Percentiles rank a stretch among this genome's conserved stretches.
Conservation (phyloP, 2,888 invertebrate genomes). For the Eupithecia subumbrata region DNA sequence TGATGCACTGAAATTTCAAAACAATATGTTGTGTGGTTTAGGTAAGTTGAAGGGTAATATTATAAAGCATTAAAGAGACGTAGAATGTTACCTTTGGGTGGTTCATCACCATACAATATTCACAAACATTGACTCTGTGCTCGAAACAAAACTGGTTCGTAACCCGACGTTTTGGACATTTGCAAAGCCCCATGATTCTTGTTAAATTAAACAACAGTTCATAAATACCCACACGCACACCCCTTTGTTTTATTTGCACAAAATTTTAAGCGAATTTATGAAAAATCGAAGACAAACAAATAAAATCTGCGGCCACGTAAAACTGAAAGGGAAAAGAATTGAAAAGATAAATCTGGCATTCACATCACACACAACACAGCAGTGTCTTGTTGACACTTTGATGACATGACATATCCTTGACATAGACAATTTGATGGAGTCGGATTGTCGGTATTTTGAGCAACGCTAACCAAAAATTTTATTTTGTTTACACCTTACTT, state of each 20-base stretch:
- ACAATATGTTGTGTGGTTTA: not conserved
- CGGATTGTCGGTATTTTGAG: not conserved
- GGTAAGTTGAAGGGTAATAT: not conserved
- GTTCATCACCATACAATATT: constrained; percentile 98
- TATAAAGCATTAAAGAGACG: not conserved
- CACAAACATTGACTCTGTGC: constrained; percentile 99
- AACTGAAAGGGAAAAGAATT: constrained; percentile 32
- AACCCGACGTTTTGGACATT: constrained; percentile 98
- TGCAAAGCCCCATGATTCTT: constrained; percentile 94
- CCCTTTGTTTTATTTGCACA: not conserved
- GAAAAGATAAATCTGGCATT: too few relatives aligned
- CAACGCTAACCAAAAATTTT: too few relatives aligned
- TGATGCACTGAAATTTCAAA: constrained; percentile 92
- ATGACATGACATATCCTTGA: not conserved
- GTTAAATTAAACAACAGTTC: constrained; percentile 30
- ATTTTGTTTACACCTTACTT: too few relatives aligned
- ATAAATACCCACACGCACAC: constrained; percentile 21
- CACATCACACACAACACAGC: too few relatives aligned
- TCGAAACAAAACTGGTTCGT: constrained; percentile 99
- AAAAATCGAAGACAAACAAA: constrained; percentile 51
- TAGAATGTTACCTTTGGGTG: constrained; percentile 93
- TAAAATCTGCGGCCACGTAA: constrained; percentile 61
- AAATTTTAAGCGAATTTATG: constrained; percentile 10
- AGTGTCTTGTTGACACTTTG: not conserved
- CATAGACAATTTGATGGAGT: not conserved